Conservation (phyloP, 30 jellyfish, hydroid and myxozoan species). For the Aurelia coerulea region DNA sequence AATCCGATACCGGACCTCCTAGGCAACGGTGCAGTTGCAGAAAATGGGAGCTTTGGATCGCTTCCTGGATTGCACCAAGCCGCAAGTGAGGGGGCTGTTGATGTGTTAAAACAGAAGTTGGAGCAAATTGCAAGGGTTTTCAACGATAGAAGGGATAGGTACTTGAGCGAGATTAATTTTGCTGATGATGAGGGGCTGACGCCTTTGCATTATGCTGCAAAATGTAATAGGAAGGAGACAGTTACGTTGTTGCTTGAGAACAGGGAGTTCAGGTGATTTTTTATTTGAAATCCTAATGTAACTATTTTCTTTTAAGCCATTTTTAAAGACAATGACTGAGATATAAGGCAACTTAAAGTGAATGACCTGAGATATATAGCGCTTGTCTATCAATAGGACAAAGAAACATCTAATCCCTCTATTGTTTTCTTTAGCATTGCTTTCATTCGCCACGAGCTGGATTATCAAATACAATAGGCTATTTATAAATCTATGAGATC, state of each 20-base stretch:
- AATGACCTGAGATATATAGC: no score
- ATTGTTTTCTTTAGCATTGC: no score
- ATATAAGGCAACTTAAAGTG: no score
- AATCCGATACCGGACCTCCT: conserved; percentile 8
- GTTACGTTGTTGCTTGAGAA: conserved; percentile 54
- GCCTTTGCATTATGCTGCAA: conserved; percentile 94
- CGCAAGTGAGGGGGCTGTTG: conserved; percentile 88
- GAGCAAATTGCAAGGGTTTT: conserved; percentile 57
- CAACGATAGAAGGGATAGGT: no score
- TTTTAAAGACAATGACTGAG: no score
- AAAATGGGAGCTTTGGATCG: conserved; percentile 27
- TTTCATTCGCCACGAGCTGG: no score
- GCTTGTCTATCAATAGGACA: no score
- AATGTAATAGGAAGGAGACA: conserved; percentile 67
- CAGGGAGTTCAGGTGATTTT: conserved; percentile 32
- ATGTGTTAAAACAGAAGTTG: conserved; percentile 26
- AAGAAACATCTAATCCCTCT: no score
- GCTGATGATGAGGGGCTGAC: conserved; percentile 74
- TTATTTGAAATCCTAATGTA: no score
- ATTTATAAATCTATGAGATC: no score
- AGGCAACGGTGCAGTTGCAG: background rate
- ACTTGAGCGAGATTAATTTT: conserved; percentile 51
- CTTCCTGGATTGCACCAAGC: conserved; percentile 80
- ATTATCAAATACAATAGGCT: no score
- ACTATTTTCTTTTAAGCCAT: no score